phyloP scores from a whole-genome alignment of 92 coral and sea anemone genomes.

The Metridium senile region DNA sequence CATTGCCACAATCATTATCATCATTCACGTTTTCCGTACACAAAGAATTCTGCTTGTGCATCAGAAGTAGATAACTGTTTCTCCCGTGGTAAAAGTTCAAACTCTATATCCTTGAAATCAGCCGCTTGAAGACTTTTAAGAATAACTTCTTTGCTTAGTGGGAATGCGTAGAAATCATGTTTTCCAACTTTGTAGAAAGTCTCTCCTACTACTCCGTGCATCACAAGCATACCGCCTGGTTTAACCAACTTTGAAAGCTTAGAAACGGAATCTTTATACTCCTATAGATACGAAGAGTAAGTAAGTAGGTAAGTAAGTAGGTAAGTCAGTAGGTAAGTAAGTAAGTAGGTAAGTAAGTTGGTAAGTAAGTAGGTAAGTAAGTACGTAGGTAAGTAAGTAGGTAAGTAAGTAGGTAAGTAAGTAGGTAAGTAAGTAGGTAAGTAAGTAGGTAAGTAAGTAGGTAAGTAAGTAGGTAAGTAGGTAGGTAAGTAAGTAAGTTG shows the following conservation, averaged over 20 bases:
- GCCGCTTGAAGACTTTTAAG: constrained; percentile 21
- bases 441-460: too few species aligned
- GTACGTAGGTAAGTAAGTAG: too few species aligned
- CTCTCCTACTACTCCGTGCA: constrained; percentile 16
- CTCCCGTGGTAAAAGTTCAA: background rate
- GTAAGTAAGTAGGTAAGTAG: too few species aligned
- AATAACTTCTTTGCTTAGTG: constrained; percentile 3
- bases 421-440: too few species aligned
- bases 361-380: too few species aligned
- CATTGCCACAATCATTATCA: background rate
- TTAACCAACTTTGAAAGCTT: constrained; percentile 23
- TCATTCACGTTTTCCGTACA: background rate
- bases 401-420: too few species aligned
- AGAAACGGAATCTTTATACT: constrained; percentile 16
- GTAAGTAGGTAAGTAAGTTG: too few species aligned
- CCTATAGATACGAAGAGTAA: too few species aligned
- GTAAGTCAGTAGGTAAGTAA: too few species aligned
- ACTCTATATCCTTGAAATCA: constrained; percentile 5
- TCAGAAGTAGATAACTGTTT: background rate
- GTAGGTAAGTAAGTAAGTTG: too few species aligned
- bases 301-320: too few species aligned
- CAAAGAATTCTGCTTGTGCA: background rate
- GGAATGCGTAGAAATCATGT: background rate
- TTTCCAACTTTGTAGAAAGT: constrained; percentile 11
- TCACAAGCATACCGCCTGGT: constrained; percentile 20